A percentile compares a stretch with the other conserved stretches of the same genome.
Conservation (phyloP, 2,797 vertebrate genomes). For the Fringilla coelebs region DNA sequence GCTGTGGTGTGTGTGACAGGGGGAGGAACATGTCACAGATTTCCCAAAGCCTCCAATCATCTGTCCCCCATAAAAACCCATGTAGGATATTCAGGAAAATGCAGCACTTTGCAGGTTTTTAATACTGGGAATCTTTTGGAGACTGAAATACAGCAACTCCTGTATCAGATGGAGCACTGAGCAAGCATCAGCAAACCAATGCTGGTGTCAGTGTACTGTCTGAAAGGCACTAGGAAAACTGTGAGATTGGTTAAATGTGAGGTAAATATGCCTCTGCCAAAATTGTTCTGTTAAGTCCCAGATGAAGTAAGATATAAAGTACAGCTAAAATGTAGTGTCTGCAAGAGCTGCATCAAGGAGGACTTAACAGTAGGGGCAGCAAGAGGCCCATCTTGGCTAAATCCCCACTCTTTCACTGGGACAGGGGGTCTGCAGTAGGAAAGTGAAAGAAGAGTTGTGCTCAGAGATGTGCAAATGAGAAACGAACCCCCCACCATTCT, state of each 20-base stretch:
- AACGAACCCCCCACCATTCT: background rate
- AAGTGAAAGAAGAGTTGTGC: background rate
- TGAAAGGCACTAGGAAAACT: background rate
- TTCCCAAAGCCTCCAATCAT: background rate
- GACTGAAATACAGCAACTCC: background rate
- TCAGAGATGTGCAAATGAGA: background rate
- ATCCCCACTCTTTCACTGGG: background rate
- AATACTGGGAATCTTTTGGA: background rate
- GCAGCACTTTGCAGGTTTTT: background rate
- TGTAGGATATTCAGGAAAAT: background rate
- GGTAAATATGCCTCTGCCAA: background rate
- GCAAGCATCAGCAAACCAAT: background rate
- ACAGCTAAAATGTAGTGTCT: background rate
- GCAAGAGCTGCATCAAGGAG: background rate
- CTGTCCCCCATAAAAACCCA: background rate
- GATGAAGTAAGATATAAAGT: background rate
- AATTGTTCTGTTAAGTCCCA: background rate
- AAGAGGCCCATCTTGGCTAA: background rate
- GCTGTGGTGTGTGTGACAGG: background rate
- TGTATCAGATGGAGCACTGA: background rate
- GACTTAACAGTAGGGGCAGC: fast-evolving
- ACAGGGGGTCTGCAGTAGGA: background rate
- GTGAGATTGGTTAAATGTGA: background rate
- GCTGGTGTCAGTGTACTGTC: background rate
- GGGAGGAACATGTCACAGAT: fast-evolving